Evolutionary conservation across 2,113 vertebrate genomes (phyloP).

Genomic region (Grantiella picta): DNA sequence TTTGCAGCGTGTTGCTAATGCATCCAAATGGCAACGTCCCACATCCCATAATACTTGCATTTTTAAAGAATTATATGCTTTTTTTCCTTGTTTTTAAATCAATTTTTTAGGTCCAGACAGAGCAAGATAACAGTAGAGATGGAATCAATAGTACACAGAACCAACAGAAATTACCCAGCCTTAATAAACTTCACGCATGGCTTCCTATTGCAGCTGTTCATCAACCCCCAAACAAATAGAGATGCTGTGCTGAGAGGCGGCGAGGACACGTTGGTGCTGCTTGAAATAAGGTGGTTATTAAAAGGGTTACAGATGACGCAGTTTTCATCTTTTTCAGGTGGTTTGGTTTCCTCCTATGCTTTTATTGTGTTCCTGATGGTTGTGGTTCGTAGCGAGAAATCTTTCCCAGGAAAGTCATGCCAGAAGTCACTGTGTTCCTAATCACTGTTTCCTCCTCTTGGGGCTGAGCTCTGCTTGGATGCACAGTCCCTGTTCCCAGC

Average conservation of each 20-base stretch:
- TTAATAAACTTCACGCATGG: slow-evolving; percentile 31
- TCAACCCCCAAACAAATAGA: not conserved
- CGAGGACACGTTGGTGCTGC: not conserved
- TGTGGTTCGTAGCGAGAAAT: not conserved
- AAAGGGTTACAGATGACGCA: not conserved
- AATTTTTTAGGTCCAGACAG: not conserved
- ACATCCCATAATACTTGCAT: not conserved
- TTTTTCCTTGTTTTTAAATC: not conserved
- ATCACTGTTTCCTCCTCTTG: fast-evolving
- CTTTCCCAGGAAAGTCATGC: not conserved
- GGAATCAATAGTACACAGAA: slow-evolving; percentile 42
- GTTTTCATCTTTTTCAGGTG: not conserved
- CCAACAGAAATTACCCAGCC: slow-evolving; percentile 32
- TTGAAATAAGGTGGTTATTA: not conserved
- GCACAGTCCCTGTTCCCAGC: not conserved
- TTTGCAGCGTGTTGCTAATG: not conserved
- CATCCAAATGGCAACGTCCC: not conserved
- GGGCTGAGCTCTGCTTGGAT: not conserved
- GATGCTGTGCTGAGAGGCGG: not conserved
- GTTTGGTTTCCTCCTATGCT: not conserved
- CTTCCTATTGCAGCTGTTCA: not conserved
- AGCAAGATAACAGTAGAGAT: not conserved
- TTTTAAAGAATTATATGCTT: not conserved
- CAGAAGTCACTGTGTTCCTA: fast-evolving
- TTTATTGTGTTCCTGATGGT: not conserved